Conservation (phyloP, 2,888 invertebrate species). For the Catocala sponsa region DNA sequence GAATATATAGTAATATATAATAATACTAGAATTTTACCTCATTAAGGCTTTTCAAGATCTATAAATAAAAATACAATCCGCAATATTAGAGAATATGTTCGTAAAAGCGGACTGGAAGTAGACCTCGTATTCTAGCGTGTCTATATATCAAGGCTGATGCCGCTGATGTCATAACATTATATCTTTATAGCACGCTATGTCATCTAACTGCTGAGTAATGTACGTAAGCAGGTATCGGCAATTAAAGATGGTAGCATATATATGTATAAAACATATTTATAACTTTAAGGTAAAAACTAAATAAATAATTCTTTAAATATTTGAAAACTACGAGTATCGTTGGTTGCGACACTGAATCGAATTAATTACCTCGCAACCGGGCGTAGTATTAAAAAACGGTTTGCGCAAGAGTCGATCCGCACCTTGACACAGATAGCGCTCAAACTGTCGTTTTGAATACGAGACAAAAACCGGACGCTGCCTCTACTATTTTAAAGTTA, state of each 20-base stretch:
- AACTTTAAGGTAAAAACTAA: slow-evolving; percentile 21
- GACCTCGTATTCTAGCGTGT: not conserved
- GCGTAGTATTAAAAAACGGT: slow-evolving; percentile 85
- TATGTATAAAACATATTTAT: slow-evolving; percentile 1
- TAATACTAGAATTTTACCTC: too few relatives aligned
- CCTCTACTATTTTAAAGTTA: slow-evolving; percentile 73
- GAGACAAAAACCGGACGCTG: slow-evolving; percentile 85
- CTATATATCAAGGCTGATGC: slow-evolving; percentile 30
- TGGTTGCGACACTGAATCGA: slow-evolving; percentile 86
- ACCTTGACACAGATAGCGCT: slow-evolving; percentile 86
- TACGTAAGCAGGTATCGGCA: slow-evolving; percentile 22
- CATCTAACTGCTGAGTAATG: slow-evolving; percentile 38
- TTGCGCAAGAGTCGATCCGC: slow-evolving; percentile 86
- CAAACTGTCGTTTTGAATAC: slow-evolving; percentile 87
- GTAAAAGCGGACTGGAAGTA: not conserved
- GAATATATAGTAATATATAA: too few relatives aligned
- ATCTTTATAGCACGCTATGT: slow-evolving; percentile 35
- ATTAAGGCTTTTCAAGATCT: too few relatives aligned
- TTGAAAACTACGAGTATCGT: slow-evolving; percentile 79
- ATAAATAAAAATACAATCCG: too few relatives aligned
- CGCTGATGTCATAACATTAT: slow-evolving; percentile 45
- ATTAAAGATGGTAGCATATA: slow-evolving; percentile 7
- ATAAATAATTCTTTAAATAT: slow-evolving; percentile 59
- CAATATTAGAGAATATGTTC: not conserved
- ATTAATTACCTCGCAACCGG: slow-evolving; percentile 87